Base-by-base conservation (phyloP, 2,888 invertebrate genomes). In the Ptychoptera albimana region DNA sequence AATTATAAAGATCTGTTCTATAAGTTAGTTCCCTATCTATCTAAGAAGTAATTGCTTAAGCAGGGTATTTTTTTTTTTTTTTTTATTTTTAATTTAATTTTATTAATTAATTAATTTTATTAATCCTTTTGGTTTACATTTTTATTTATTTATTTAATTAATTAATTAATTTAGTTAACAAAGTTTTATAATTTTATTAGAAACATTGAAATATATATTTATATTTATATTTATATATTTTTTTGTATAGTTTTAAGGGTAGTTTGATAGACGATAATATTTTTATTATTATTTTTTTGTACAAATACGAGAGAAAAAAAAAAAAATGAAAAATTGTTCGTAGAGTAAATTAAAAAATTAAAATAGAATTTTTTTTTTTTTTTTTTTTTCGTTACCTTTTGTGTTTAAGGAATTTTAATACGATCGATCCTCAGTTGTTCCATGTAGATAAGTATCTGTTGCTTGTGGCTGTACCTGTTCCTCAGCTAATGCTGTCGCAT, bases 401-500 rank as follows among this genome's bases (percentile, higher is more conserved):
- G 31, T 14, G 1, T 34, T 31, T 13, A 34, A 12, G 34, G 35
- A n/a, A n/a, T n/a, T 34, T 43, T 32, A 43, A 32, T 43, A 37
- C 11, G 37, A 42, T 34, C 68, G 59, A 50, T 69, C 69, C 4
- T 68, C 63, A 44, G 68, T 59, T 29, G 64, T 61, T 48, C 70
- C 68, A 50, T 73, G 72, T 63, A 74, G 60, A 54, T 74, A 74
- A 10, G 62, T 51, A 49, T 76, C 73, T 49, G 73, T 73, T 2
- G 78, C 64, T 48, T 73, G 74, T 2, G 77, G 79, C 57, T 82
- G 82, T 8, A 79, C 74, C 7, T 73, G 71, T 55, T 77, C 74
- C 46, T 75, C 73, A 50, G 71, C 70, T 63, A 54, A 67, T 50
- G 61, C 68, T 56, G 49, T 67, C 54, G 58, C 57, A 50, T 55